These are phyloP conservation scores for Maniola jurtina DNA, from an alignment of 1,140 invertebrate species.

Conservation along the genomic window DNA sequence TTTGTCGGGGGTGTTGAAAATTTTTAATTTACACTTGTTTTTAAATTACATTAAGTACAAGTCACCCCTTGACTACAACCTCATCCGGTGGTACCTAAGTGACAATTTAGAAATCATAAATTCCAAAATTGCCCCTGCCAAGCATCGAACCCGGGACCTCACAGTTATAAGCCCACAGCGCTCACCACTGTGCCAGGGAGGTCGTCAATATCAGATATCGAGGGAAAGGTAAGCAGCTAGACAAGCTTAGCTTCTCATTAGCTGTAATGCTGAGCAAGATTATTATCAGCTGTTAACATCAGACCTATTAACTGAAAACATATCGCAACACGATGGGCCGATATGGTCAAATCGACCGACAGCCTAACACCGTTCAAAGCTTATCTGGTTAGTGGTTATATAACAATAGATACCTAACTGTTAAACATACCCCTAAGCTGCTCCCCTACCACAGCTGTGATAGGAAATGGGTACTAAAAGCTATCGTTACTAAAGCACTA, in stretches of 20 bases:
- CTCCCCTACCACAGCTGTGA: not conserved
- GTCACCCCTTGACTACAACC: no score
- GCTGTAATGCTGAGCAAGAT: not conserved
- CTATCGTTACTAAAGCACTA: not conserved
- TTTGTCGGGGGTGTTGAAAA: no score
- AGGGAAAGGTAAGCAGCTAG: not conserved
- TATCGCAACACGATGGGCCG: conserved; percentile 6
- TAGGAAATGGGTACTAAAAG: conserved; percentile 7
- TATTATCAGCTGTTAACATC: not conserved
- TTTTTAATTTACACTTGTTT: no score
- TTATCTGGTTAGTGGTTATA: conserved; percentile 27
- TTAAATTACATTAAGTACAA: no score
- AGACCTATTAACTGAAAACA: conserved; percentile 12
- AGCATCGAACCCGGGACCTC: no score
- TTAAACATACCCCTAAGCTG: conserved; percentile 14
- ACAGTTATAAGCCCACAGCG: no score
- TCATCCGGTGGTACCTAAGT: no score
- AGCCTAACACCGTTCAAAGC: conserved; percentile 14
- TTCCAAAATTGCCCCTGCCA: no score
- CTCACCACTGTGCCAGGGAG: no score
- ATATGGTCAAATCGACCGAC: conserved; percentile 13
- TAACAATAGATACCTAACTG: conserved; percentile 21
- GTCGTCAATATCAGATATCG: no score
- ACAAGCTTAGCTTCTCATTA: conserved; percentile 1
- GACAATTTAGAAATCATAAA: no score